These are phyloP conservation scores for Pogonomyrmex californicus DNA, from an alignment of 1,140 invertebrate genomes.

Conservation along the genomic window DNA sequence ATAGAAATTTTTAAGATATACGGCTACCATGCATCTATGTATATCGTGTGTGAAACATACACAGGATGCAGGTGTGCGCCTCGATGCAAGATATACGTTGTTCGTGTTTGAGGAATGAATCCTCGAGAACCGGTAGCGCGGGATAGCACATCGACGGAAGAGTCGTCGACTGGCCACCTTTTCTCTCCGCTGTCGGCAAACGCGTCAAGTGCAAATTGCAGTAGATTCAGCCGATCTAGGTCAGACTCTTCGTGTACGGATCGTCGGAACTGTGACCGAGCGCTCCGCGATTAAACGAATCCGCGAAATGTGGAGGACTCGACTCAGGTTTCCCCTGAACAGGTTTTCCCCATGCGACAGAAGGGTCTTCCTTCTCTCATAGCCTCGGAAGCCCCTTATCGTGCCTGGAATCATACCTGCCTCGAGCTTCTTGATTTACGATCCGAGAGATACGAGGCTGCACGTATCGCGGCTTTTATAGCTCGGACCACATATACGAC, in stretches of 20 bases:
- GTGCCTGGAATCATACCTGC: constrained; percentile 28
- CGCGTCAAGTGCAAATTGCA: constrained; percentile 71
- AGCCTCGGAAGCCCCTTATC: constrained; percentile 45
- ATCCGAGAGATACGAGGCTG: neutral
- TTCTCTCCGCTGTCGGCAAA: constrained; percentile 38
- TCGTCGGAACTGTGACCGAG: constrained; percentile 16
- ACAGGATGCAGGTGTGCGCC: neutral
- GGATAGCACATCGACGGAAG: neutral
- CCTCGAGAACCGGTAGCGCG: neutral
- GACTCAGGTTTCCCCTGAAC: neutral
- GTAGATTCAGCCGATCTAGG: constrained; percentile 54
- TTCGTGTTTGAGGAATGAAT: neutral
- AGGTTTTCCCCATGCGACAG: constrained; percentile 2
- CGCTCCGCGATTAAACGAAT: constrained; percentile 53
- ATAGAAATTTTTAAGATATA: neutral
- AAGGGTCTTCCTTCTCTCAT: constrained; percentile 36
- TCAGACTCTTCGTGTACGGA: constrained; percentile 6
- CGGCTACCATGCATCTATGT: neutral
- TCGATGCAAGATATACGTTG: neutral
- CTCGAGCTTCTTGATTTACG: constrained; percentile 58
- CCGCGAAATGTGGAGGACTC: constrained; percentile 19
- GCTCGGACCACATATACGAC: neutral
- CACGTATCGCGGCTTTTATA: constrained; percentile 20
- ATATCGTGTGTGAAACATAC: neutral
- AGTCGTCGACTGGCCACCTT: constrained; percentile 19